Conservation (phyloP, 2,888 invertebrate species). For the Folsomia candida region DNA sequence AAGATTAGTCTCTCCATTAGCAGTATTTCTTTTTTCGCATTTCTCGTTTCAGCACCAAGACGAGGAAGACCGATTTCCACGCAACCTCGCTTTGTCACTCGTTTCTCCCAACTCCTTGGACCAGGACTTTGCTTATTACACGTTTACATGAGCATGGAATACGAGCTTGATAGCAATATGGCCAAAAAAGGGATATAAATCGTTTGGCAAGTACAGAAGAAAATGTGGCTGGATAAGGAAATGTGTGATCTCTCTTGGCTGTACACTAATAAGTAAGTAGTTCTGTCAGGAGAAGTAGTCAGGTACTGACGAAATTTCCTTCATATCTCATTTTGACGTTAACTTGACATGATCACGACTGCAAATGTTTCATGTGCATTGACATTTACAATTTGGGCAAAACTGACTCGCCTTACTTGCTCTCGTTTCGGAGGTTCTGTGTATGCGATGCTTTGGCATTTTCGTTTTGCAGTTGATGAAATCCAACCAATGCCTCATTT, state of each 20-base stretch:
- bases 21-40: not conserved
- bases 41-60: not conserved
- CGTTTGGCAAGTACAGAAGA: not conserved
- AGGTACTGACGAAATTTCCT: not conserved
- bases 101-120: not conserved
- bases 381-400: conserved; percentile 1
- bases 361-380: not conserved
- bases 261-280: no score
- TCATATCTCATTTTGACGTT: not conserved
- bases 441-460: no score
- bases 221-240: no score
- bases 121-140: no score
- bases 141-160: no score
- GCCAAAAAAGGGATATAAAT: not conserved
- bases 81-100: not conserved
- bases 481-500: no score
- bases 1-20: conserved; percentile 7
- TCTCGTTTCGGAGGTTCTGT: not conserved
- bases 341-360: not conserved
- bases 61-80: not conserved
- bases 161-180: not conserved
- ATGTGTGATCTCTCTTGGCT: no score
- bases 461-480: no score
- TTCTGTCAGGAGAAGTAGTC: no score
- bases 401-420: not conserved